phyloP scores from a whole-genome alignment of 2,797 vertebrate genomes.

The Xenopus petersii region DNA sequence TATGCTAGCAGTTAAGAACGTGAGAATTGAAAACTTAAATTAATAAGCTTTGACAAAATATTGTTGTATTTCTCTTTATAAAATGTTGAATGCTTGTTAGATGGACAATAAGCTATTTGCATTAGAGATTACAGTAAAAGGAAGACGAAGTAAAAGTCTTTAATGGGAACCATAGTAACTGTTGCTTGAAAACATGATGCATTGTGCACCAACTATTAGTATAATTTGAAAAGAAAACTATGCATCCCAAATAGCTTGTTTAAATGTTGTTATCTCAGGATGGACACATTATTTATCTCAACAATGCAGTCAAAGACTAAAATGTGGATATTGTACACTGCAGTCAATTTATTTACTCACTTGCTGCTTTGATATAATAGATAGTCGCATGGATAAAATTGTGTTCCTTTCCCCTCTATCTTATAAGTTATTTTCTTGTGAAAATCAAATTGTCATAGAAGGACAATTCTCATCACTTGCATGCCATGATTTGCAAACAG shows the following conservation, averaged over 20 bases:
- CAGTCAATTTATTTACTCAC: neutral
- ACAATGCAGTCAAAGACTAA: constrained; percentile 5
- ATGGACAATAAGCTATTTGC: constrained; percentile 16
- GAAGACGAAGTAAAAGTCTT: constrained; percentile 9
- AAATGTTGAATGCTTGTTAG: neutral
- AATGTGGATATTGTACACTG: constrained; percentile 2
- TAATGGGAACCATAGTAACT: constrained; percentile 35
- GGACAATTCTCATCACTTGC: neutral
- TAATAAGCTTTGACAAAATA: constrained; percentile 6
- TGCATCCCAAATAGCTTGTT: constrained; percentile 15
- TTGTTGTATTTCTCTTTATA: neutral
- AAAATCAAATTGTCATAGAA: neutral
- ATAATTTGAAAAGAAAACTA: constrained; percentile 12
- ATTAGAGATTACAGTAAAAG: constrained; percentile 20
- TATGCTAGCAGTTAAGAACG: too few species aligned
- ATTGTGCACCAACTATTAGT: constrained; percentile 27
- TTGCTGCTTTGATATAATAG: neutral
- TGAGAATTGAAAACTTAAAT: neutral
- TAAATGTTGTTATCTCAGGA: constrained; percentile 22
- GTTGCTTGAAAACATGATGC: constrained; percentile 4
- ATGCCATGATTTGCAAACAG: too few species aligned
- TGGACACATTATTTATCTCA: constrained; percentile 17
- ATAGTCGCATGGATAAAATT: neutral
- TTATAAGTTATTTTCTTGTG: too few species aligned
- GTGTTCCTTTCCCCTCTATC: neutral